Evolutionary conservation across 2,797 vertebrate species (phyloP).

Genomic region (Chelidonichthys spinosus): DNA sequence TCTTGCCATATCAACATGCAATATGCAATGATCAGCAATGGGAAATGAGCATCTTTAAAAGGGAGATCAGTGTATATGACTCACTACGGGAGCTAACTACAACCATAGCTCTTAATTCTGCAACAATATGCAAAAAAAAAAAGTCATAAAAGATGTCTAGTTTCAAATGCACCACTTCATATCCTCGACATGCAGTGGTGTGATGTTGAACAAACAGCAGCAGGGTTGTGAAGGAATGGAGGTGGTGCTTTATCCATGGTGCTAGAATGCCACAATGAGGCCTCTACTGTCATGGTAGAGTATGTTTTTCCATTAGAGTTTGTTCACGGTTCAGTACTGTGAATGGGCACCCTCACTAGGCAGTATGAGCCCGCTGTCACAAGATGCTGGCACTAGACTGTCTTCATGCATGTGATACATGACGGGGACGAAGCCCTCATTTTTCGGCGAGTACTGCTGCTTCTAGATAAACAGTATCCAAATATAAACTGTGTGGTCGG

Average conservation of each 20-base stretch:
- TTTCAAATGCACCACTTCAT: background rate
- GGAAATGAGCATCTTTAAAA: background rate
- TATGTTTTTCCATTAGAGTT: slow-evolving; percentile 51
- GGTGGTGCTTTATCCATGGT: slow-evolving; percentile 13
- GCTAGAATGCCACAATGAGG: background rate
- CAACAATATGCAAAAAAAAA: background rate
- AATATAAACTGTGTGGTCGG: background rate
- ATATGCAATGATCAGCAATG: background rate
- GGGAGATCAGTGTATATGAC: background rate
- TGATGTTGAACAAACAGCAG: slow-evolving; percentile 17
- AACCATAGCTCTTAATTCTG: background rate
- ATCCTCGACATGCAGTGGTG: background rate
- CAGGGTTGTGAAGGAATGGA: slow-evolving; percentile 9
- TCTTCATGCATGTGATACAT: slow-evolving; percentile 27
- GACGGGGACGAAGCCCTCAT: background rate
- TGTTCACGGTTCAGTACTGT: slow-evolving; percentile 49
- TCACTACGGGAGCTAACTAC: background rate
- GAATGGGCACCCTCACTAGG: slow-evolving; percentile 8
- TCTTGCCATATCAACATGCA: background rate
- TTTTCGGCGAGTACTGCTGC: background rate
- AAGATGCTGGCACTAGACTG: slow-evolving; percentile 18
- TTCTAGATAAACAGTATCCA: background rate
- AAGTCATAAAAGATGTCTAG: background rate
- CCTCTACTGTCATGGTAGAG: slow-evolving; percentile 30
- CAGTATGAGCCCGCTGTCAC: slow-evolving; percentile 15